Evolutionary conservation across 2,797 vertebrate species (phyloP), one percentile per base, ranked within the genome.

Genomic region (Enteromius paludinosus): DNA sequence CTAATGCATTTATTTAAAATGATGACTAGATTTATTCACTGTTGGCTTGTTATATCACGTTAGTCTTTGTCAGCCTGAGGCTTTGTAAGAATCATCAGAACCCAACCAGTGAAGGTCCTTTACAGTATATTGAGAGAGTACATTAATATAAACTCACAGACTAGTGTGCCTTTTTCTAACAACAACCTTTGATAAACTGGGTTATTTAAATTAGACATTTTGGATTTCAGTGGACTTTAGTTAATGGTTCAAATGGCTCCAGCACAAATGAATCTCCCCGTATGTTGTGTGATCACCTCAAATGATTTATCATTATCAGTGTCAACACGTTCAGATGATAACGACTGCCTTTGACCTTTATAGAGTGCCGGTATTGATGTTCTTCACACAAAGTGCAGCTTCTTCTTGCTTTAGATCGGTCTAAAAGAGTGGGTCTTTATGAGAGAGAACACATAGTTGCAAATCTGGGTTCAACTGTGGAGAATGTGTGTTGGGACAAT

Each of bases 341-440:
- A 68, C 35, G 35, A 74, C 64, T 87, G 65, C 75, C 20, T 33
- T 71, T 82, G 82, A 84, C 79, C 76, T 72, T 87, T 74, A 85
- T 12, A 68, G 78, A 76, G 47, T 47, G 38, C 23, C 23, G 33
- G 62, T 76, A 84, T 82, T 77, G 82, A 86, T 18, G 20, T 64
- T 17, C 14, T 56, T 25, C 75, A 75, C 25, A 23, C 75, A 25
- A 45, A 72, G 72, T 33, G 38, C 81, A 68, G 64, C n/a, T 56
- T 38, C 47, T 68, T 35, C 43, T 73, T 10, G 20, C 41, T 25
- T 62, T 41, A 59, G 61, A 78, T 41, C 8, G 1, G 18, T 78
- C 43, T 49, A 41, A 79, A 79, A 79, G 23, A 59, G 35, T 56
- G 49, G 10, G 28, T 23, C 7, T 61, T 61, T 15, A 41, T 20